Conservation (phyloP, 2,888 invertebrate species). For the Onchidella celtica region DNA sequence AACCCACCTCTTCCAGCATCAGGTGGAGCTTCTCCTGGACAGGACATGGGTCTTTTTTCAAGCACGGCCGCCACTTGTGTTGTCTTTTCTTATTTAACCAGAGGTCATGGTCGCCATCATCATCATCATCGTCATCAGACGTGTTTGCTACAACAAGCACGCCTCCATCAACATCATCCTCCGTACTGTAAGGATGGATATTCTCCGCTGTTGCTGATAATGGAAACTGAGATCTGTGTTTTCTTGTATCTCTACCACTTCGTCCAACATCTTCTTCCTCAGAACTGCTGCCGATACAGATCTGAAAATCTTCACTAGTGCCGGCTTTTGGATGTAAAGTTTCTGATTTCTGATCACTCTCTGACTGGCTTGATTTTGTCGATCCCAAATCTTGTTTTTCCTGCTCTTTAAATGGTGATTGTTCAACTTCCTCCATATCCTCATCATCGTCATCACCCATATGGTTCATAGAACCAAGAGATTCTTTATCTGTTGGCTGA, state of each 20-base stretch:
- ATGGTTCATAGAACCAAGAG: no score
- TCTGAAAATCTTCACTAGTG: constrained; percentile 25
- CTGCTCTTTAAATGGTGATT: no score
- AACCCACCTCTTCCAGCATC: constrained; percentile 68
- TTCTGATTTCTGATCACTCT: neutral
- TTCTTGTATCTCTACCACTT: neutral
- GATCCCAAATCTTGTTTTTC: no score
- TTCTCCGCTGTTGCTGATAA: neutral
- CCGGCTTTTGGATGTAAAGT: constrained; percentile 1
- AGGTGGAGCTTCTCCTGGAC: constrained; percentile 65
- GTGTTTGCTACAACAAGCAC: constrained; percentile 62
- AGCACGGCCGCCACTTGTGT: constrained; percentile 61
- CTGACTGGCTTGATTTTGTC: no score
- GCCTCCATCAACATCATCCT: constrained; percentile 58
- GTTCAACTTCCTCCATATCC: no score
- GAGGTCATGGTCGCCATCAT: constrained; percentile 51
- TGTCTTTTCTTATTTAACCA: constrained; percentile 41
- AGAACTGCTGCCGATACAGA: constrained; percentile 41
- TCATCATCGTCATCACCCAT: no score
- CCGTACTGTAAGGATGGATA: constrained; percentile 54
- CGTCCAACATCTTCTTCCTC: constrained; percentile 18
- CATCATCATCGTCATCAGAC: constrained; percentile 36
- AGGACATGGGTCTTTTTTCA: constrained; percentile 67
- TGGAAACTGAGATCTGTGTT: neutral
- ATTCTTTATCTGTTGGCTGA: no score